These are phyloP conservation scores for Drepana arcuata DNA, from an alignment of 1,140 invertebrate genomes.

Conservation along the genomic window DNA sequence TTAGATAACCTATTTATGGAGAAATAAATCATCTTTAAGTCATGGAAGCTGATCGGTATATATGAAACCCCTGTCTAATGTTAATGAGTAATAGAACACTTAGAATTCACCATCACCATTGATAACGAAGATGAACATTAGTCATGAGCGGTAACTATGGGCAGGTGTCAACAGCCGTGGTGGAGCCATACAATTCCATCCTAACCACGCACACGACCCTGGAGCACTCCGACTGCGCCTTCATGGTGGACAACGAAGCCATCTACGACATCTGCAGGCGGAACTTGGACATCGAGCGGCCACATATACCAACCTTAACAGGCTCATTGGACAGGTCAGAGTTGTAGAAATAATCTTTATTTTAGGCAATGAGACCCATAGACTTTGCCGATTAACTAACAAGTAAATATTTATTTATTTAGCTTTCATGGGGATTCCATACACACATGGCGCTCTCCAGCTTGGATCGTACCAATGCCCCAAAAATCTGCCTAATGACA, in stretches of 20 bases:
- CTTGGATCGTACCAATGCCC: too few relatives aligned
- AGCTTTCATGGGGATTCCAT: too few relatives aligned
- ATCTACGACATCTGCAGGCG: slow-evolving; percentile 92
- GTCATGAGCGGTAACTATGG: too few relatives aligned
- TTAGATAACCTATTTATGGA: too few relatives aligned
- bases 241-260: slow-evolving; percentile 92
- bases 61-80: too few relatives aligned
- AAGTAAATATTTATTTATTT: not conserved
- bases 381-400: not conserved
- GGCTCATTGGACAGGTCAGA: slow-evolving; percentile 85
- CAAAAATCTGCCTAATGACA: too few relatives aligned
- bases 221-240: slow-evolving; percentile 87
- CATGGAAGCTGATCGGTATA: too few relatives aligned
- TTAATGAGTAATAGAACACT: too few relatives aligned
- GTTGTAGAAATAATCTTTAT: not conserved
- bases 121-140: too few relatives aligned
- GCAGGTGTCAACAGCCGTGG: slow-evolving; percentile 84
- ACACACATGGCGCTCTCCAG: too few relatives aligned
- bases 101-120: too few relatives aligned
- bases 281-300: slow-evolving; percentile 89
- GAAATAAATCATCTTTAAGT: too few relatives aligned
- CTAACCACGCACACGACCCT: slow-evolving; percentile 86
- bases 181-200: slow-evolving; percentile 89
- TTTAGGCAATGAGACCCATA: not conserved
- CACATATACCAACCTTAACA: slow-evolving; percentile 85